A percentile compares a stretch with the other conserved stretches of the same genome.
Conservation (phyloP, 2,888 invertebrate species). For the Torymus texanus region DNA sequence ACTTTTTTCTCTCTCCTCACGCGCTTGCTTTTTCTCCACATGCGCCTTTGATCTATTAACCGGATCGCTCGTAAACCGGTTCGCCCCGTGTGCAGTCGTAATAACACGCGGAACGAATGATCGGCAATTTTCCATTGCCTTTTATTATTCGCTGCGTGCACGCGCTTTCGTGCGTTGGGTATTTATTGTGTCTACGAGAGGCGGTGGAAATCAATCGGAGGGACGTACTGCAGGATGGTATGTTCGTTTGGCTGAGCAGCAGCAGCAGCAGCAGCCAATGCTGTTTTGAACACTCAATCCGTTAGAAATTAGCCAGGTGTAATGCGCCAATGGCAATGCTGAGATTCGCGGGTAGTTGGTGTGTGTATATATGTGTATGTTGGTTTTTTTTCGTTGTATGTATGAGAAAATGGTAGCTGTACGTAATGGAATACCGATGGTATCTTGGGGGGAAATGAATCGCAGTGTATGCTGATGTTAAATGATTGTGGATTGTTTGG, state of each 20-base stretch:
- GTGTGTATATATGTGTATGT: too few relatives aligned
- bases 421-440: background rate
- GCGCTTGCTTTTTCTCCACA: background rate
- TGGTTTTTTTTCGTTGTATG: too few relatives aligned
- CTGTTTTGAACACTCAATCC: conserved; percentile 16
- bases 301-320: too few relatives aligned
- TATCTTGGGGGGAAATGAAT: background rate
- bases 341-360: background rate
- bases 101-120: conserved; percentile 36
- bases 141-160: conserved; percentile 37
- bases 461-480: background rate
- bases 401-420: background rate
- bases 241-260: background rate
- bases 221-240: background rate
- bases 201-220: conserved; percentile 38
- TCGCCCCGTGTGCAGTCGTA: conserved; percentile 22
- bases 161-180: background rate
- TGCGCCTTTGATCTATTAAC: conserved; percentile 46
- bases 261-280: background rate
- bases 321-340: conserved; percentile 5
- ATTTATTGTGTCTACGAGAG: conserved; percentile 21
- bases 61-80: conserved; percentile 54
- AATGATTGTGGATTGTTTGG: conserved; percentile 1
- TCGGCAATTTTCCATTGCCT: conserved; percentile 42
- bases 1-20: background rate